phyloP scores from a whole-genome alignment of 2,113 vertebrate genomes.

The Lepisosteus osseus region DNA sequence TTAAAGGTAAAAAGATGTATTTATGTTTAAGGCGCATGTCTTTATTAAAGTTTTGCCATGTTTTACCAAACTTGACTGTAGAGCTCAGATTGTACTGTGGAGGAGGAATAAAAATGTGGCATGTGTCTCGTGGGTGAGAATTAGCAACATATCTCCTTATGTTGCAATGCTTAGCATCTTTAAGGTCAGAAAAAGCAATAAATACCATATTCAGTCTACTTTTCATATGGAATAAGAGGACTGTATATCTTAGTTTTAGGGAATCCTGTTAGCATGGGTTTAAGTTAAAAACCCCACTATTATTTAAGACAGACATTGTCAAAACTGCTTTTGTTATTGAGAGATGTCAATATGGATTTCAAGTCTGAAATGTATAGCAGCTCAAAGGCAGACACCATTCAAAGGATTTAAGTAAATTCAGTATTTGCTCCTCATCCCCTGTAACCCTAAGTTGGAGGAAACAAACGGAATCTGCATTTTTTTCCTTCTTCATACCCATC shows the following conservation, averaged over 20 bases:
- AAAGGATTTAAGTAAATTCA: no score
- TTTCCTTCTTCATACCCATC: no score
- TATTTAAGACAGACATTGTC: no score
- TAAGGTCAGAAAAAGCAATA: constrained; percentile 21
- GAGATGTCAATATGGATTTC: background rate
- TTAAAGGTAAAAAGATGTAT: background rate
- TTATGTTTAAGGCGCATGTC: background rate
- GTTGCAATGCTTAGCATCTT: constrained; percentile 43
- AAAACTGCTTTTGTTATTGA: constrained; percentile 2
- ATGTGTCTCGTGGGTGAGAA: constrained; percentile 59
- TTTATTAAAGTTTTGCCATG: constrained; percentile 18
- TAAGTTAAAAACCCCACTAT: no score
- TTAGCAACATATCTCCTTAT: constrained; percentile 63
- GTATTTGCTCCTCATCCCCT: no score
- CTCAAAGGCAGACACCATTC: no score
- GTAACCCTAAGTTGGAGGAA: no score
- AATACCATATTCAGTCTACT: constrained; percentile 22
- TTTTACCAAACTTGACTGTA: constrained; percentile 43
- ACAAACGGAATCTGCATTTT: no score
- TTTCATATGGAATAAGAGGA: background rate
- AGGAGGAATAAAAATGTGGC: constrained; percentile 50
- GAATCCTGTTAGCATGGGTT: background rate
- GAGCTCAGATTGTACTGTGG: constrained; percentile 49
- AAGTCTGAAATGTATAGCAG: background rate
- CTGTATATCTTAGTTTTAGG: no score